Evolutionary conservation across 1,140 invertebrate species (phyloP).

Genomic region (Drosophila seguyi): DNA sequence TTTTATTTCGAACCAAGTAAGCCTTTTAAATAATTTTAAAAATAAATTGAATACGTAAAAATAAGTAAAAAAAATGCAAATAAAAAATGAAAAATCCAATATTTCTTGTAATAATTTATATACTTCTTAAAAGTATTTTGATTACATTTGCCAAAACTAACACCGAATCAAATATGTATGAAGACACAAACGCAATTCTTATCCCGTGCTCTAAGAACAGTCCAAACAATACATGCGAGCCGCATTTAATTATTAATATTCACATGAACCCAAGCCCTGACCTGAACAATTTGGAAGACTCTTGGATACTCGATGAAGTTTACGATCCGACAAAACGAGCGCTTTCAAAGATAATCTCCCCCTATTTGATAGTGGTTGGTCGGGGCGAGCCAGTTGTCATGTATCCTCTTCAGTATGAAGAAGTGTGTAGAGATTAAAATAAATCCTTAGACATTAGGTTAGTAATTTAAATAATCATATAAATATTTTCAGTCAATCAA

Average conservation of each 20-base stretch:
- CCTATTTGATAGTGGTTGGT: constrained; percentile 53
- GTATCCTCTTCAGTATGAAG: constrained; percentile 41
- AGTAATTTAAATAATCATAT: neutral
- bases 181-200: constrained; percentile 49
- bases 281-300: constrained; percentile 31
- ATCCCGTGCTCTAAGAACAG: constrained; percentile 32
- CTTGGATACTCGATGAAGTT: constrained; percentile 47
- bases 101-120: constrained; percentile 2
- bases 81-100: constrained; percentile 21
- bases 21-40: constrained; percentile 13
- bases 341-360: constrained; percentile 49
- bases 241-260: constrained; percentile 60
- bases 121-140: neutral
- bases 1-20: constrained; percentile 1
- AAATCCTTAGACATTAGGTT: too few species aligned
- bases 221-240: constrained; percentile 33
- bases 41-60: neutral
- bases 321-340: constrained; percentile 49
- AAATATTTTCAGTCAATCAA: constrained; percentile 26
- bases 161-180: neutral
- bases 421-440: constrained; percentile 26
- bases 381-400: constrained; percentile 39
- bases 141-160: constrained; percentile 4
- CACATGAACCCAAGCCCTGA: constrained; percentile 53
- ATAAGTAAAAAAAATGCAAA: neutral